Percentiles rank a stretch among this genome's conserved stretches.
Evolutionary conservation across 1,140 invertebrate species (phyloP).

Genomic region (Conopomorpha cramerella): DNA sequence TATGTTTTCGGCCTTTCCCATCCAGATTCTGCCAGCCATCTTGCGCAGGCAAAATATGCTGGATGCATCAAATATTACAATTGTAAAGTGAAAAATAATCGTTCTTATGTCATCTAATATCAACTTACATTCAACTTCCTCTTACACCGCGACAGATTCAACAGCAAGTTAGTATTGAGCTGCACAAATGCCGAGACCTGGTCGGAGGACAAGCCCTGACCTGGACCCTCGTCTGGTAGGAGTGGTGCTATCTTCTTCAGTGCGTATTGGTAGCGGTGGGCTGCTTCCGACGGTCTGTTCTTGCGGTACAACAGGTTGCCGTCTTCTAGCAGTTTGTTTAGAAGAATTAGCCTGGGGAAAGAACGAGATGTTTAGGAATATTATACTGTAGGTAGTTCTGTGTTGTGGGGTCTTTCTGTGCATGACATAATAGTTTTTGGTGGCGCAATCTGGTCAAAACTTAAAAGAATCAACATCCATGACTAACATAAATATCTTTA

Average conservation of each 20-base stretch:
- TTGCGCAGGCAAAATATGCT: too few species aligned
- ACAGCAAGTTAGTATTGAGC: slow-evolving; percentile 83
- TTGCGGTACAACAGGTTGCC: slow-evolving; percentile 92
- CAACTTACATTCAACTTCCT: slow-evolving; percentile 89
- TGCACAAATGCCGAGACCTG: slow-evolving; percentile 81
- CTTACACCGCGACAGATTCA: slow-evolving; percentile 91
- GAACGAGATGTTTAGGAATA: slow-evolving; percentile 1
- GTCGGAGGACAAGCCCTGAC: slow-evolving; percentile 60
- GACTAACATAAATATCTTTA: too few species aligned
- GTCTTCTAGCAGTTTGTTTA: slow-evolving; percentile 97
- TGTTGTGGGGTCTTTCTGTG: too few species aligned
- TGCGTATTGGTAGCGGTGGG: slow-evolving; percentile 94
- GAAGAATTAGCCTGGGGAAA: slow-evolving; percentile 66
- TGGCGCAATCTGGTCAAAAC: too few species aligned
- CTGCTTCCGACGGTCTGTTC: slow-evolving; percentile 87
- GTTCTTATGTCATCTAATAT: too few species aligned
- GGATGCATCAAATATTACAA: too few species aligned
- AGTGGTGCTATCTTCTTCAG: slow-evolving; percentile 80
- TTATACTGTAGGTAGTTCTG: too few species aligned
- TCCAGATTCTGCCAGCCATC: too few species aligned
- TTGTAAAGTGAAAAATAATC: too few species aligned
- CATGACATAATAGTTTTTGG: too few species aligned
- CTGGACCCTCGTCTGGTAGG: slow-evolving; percentile 51
- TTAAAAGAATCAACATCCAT: too few species aligned
- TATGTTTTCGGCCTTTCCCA: too few species aligned